Evolutionary conservation across 2,888 invertebrate species (phyloP), one percentile per base, ranked within the genome.

Genomic region (Noctua pronuba): DNA sequence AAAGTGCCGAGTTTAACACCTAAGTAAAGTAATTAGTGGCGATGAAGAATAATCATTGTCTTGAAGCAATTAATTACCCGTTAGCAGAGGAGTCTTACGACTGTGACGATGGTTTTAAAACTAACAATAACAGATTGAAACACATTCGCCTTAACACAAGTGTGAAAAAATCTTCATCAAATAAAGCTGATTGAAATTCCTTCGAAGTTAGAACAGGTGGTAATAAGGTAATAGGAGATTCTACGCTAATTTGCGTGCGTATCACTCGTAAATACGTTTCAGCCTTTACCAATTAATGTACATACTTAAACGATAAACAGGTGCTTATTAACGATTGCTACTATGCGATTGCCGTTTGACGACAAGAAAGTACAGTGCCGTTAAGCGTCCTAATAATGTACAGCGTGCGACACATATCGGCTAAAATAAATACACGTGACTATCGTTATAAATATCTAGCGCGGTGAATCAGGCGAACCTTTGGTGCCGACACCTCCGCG

Each of bases 301-400:
- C 68, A 73, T 35, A 78, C 52, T 76, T n/a, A 75, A 55, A 67
- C 18, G 58, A 69, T 38, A 46, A 70, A 65, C 44, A 67, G 60
- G 67, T 77, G 55, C 60, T 73, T 60, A 55, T 38, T 55, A 67
- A 64, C 52, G 41, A 66, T 77, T 75, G 58, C 73, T 38, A 71
- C 31, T 31, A 6, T 16, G 90, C 87, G 87, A 90, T 90, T 81
- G 73, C 65, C 60, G 69, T 79, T 79, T 80, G 82, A 70, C 82
- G 80, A 85, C 80, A 91, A 90, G 94, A 95, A 95, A 95, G 94
- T 92, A 86, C 85, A 89, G 91, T 93, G 89, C 94, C 93, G 94
- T 94, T 94, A 93, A 91, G 87, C 87, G 92, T 75, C 88, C 92
- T 88, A 92, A 92, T 93, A 92, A 90, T 78, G 83, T 84, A 60